A percentile compares a stretch with the other conserved stretches of the same genome.
Conservation (phyloP, 2,113 vertebrate species). For the Physeter macrocephalus region DNA sequence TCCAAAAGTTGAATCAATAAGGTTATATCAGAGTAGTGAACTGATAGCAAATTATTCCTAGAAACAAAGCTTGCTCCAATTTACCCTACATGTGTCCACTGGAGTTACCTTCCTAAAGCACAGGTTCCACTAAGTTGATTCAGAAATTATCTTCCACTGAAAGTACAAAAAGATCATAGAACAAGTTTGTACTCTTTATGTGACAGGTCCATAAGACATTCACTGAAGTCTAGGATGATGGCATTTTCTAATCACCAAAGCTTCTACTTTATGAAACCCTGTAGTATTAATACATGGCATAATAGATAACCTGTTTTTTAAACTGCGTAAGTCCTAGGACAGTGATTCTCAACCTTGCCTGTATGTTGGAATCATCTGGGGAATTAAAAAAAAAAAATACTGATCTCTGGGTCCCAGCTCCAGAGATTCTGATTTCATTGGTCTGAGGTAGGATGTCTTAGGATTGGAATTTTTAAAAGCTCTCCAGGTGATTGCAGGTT, state of each 20-base stretch:
- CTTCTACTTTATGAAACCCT: not conserved
- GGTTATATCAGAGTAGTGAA: not conserved
- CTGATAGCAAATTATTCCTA: not conserved
- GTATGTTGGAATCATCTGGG: not conserved
- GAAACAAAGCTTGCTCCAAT: not conserved
- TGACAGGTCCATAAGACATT: not conserved
- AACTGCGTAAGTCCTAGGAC: not conserved
- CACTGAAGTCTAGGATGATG: not conserved
- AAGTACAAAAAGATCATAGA: not conserved
- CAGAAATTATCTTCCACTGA: conserved; percentile 13
- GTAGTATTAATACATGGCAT: too few relatives aligned
- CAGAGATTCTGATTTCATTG: not conserved
- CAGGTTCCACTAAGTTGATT: not conserved
- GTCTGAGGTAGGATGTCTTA: not conserved
- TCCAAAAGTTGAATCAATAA: not conserved
- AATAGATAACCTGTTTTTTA: not conserved
- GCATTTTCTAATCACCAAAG: not conserved
- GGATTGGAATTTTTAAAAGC: not conserved
- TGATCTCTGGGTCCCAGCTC: not conserved
- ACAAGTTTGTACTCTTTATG: not conserved
- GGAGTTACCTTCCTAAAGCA: not conserved
- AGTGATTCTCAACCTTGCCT: not conserved
- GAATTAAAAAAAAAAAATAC: not conserved
- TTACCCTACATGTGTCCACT: not conserved
- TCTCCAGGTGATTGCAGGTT: not conserved